These are phyloP conservation scores for Eurytoma adleriae DNA, from an alignment of 2,888 invertebrate species.

Conservation along the genomic window DNA sequence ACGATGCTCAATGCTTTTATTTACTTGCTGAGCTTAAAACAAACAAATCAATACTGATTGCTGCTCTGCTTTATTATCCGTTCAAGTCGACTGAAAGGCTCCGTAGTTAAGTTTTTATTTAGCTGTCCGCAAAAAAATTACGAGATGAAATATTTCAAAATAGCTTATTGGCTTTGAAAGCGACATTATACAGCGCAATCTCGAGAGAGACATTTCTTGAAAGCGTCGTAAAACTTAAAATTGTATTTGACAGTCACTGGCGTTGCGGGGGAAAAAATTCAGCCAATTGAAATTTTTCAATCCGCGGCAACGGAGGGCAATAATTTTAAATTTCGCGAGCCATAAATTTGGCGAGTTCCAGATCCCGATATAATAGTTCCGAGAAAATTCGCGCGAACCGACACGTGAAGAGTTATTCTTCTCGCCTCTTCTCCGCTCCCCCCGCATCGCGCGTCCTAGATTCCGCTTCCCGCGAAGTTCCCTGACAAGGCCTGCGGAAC, in stretches of 20 bases:
- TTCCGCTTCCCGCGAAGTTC: slow-evolving; percentile 56
- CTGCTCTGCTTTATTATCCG: too few species aligned
- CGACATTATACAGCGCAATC: too few species aligned
- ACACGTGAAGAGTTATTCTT: background rate
- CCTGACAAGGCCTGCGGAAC: slow-evolving; percentile 43
- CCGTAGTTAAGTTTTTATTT: too few species aligned
- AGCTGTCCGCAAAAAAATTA: too few species aligned
- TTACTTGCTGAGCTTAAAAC: background rate
- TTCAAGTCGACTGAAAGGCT: too few species aligned
- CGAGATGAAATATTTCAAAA: too few species aligned
- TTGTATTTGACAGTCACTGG: background rate
- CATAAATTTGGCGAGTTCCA: slow-evolving; percentile 2
- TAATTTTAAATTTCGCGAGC: slow-evolving; percentile 7
- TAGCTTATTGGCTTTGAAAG: too few species aligned
- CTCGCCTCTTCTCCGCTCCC: background rate
- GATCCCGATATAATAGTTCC: background rate
- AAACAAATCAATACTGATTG: background rate
- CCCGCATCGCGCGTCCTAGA: slow-evolving; percentile 3
- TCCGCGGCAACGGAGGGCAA: background rate
- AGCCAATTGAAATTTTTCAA: too few species aligned
- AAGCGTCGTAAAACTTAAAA: background rate
- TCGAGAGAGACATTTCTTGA: too few species aligned
- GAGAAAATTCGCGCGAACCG: background rate
- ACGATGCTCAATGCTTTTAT: background rate
- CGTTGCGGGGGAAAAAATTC: background rate